Evolutionary conservation across 2,797 vertebrate genomes (phyloP).

Genomic region (Rhodeus uyekii): DNA sequence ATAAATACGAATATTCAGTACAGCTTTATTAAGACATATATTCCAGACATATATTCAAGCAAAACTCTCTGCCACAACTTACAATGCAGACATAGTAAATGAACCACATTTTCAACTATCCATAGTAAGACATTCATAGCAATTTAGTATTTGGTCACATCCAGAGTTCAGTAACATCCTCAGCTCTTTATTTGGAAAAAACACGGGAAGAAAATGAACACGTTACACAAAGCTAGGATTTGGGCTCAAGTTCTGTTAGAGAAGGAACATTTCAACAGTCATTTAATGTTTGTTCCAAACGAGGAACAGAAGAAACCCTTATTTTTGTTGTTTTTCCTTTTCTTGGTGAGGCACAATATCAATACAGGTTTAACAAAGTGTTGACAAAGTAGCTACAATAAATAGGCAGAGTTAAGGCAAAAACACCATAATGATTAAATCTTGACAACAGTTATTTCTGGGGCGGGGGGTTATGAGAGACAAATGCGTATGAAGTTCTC

Average conservation of each 20-base stretch:
- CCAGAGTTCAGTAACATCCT: conserved; percentile 24
- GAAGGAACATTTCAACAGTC: conserved; percentile 58
- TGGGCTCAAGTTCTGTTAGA: conserved; percentile 31
- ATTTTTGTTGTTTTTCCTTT: conserved; percentile 36
- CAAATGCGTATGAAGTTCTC: background rate
- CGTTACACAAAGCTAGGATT: conserved; percentile 31
- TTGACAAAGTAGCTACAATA: conserved; percentile 60
- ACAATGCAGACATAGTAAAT: conserved; percentile 22
- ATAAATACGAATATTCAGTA: conserved; percentile 12
- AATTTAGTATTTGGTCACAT: conserved; percentile 26
- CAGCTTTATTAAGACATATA: conserved; percentile 28
- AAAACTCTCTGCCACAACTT: conserved; percentile 34
- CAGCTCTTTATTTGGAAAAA: conserved; percentile 17
- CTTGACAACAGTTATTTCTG: conserved; percentile 36
- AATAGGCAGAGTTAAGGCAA: conserved; percentile 72
- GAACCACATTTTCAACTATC: conserved; percentile 35
- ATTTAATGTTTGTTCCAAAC: conserved; percentile 41
- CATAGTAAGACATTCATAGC: conserved; percentile 39
- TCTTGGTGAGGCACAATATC: conserved; percentile 72
- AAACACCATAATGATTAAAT: conserved; percentile 59
- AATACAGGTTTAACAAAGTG: conserved; percentile 65
- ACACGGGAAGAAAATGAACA: conserved; percentile 10
- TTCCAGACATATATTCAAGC: conserved; percentile 28
- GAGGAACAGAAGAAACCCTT: conserved; percentile 58
- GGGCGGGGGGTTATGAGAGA: background rate